These are phyloP conservation scores for Enteromius unitaeniatus DNA, from an alignment of 2,797 vertebrate genomes.

Conservation along the genomic window DNA sequence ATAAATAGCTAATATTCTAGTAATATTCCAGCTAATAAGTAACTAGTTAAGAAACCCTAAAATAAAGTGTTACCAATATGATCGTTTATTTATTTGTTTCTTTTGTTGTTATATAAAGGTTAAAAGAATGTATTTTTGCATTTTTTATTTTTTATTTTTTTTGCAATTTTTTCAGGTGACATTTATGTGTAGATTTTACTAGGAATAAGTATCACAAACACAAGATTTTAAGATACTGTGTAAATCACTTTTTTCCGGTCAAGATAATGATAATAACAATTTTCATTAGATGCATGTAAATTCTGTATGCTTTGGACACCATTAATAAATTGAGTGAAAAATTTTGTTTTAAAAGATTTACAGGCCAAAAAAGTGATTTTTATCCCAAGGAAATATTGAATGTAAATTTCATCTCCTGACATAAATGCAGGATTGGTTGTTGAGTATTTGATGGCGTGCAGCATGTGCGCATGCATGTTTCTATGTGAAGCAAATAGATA, in stretches of 20 bases:
- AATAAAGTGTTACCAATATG: too few species aligned
- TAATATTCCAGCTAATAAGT: too few species aligned
- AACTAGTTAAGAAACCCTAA: too few species aligned
- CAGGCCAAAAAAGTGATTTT: not conserved
- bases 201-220: not conserved
- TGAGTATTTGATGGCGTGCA: conserved; percentile 36
- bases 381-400: not conserved
- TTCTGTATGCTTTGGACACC: not conserved
- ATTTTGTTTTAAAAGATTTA: not conserved
- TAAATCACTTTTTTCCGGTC: not conserved
- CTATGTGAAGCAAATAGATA: conserved; percentile 47
- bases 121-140: not conserved
- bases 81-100: too few species aligned
- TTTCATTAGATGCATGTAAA: not conserved
- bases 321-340: not conserved
- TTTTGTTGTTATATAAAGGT: not conserved
- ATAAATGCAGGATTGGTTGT: conserved; percentile 6
- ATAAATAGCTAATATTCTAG: too few species aligned
- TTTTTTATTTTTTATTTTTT: not conserved
- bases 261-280: not conserved
- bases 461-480: conserved; percentile 10
- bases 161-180: not conserved
- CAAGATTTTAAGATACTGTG: not conserved
- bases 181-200: not conserved
- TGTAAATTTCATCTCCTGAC: not conserved